A percentile compares a stretch with the other conserved stretches of the same genome.
Evolutionary conservation across 2,888 invertebrate species (phyloP).

Genomic region (Pachymerium ferrugineum): DNA sequence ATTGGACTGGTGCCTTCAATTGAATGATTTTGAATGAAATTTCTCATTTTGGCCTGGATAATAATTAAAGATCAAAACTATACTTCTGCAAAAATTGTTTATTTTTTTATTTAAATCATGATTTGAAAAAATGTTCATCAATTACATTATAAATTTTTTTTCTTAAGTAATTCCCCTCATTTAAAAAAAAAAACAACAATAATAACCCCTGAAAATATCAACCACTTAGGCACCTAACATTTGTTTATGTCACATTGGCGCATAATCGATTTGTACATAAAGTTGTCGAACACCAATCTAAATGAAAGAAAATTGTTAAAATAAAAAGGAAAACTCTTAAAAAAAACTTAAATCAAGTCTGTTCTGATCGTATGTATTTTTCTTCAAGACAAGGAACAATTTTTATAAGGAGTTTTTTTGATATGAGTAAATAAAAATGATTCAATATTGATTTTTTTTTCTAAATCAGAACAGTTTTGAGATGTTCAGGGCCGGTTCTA

Average conservation of each 20-base stretch:
- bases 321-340: no score
- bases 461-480: no score
- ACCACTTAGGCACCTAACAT: neutral
- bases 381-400: no score
- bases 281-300: slow-evolving; percentile 79
- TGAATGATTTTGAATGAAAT: neutral
- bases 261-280: slow-evolving; percentile 88
- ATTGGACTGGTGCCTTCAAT: neutral
- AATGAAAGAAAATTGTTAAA: slow-evolving; percentile 36
- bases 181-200: neutral
- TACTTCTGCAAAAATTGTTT: slow-evolving; percentile 3
- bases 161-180: neutral
- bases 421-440: no score
- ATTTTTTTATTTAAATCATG: slow-evolving; percentile 7
- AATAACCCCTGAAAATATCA: neutral
- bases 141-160: neutral
- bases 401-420: no score
- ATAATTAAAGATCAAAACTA: neutral
- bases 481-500: no score
- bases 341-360: no score
- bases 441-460: no score
- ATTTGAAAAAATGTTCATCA: neutral
- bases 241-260: slow-evolving; percentile 57
- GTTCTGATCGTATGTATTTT: no score
- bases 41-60: neutral